These are phyloP conservation scores for Oeneis ivallda DNA, from an alignment of 2,888 invertebrate genomes.

Conservation along the genomic window DNA sequence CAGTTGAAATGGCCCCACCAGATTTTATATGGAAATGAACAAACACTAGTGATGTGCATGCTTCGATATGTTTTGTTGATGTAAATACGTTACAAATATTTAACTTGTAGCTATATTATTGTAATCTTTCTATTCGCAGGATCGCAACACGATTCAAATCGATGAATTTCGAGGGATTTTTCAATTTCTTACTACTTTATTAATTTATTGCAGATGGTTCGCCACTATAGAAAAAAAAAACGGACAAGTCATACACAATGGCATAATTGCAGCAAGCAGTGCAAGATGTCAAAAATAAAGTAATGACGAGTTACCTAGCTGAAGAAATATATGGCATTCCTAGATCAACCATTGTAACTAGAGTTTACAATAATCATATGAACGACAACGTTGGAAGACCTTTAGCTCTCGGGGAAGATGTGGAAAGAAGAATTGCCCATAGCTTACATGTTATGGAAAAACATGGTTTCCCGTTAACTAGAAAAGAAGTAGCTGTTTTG, in stretches of 20 bases:
- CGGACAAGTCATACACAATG: conserved; percentile 6
- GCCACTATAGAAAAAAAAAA: conserved; percentile 8
- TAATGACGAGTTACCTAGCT: conserved; percentile 7
- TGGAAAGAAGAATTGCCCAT: conserved; percentile 9
- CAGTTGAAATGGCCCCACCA: no score
- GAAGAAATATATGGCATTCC: conserved; percentile 6
- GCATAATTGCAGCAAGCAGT: conserved; percentile 6
- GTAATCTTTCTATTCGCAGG: background rate
- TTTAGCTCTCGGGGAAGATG: conserved; percentile 5
- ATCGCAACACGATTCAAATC: conserved; percentile 10
- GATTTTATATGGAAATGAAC: no score
- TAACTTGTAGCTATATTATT: no score
- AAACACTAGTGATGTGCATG: no score
- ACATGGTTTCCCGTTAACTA: conserved; percentile 9
- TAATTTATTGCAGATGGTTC: conserved; percentile 9
- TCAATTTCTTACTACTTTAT: conserved; percentile 7
- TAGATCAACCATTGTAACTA: conserved; percentile 5
- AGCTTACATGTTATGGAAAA: conserved; percentile 7
- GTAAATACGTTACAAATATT: no score
- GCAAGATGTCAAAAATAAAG: conserved; percentile 9
- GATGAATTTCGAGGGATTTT: conserved; percentile 9
- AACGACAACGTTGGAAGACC: conserved; percentile 3
- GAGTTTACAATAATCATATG: conserved; percentile 6
- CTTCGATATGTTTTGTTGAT: no score
- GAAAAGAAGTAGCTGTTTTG: conserved; percentile 8